Conservation (phyloP, 2,113 vertebrate species). For the Anhinga anhinga region DNA sequence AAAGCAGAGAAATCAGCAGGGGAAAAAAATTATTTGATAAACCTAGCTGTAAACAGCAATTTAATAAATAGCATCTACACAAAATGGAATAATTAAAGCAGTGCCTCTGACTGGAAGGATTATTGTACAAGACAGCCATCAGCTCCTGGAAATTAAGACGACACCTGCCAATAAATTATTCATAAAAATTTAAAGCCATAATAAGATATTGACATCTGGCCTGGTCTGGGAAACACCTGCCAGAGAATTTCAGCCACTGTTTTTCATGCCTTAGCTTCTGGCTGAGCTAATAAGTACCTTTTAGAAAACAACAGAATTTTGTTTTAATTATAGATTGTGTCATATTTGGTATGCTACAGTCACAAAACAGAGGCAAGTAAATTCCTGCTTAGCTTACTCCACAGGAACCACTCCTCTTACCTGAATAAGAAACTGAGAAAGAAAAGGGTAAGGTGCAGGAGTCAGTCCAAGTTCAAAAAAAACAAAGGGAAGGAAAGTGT, state of each 20-base stretch:
- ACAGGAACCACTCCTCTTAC: neutral
- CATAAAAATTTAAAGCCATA: neutral
- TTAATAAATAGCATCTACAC: neutral
- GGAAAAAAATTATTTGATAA: neutral
- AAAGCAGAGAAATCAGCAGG: neutral
- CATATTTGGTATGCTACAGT: neutral
- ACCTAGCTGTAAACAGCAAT: neutral
- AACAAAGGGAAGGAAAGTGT: neutral
- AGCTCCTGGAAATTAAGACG: neutral
- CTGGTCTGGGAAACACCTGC: neutral
- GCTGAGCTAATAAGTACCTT: neutral
- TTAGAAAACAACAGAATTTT: neutral
- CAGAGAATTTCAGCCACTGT: neutral
- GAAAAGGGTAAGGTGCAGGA: neutral
- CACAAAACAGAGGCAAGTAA: neutral
- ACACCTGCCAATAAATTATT: neutral
- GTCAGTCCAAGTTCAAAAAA: neutral
- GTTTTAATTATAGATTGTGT: neutral
- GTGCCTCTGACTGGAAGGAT: neutral
- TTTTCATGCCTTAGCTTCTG: neutral
- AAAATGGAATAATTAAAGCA: neutral
- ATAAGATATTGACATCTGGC: neutral
- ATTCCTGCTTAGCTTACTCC: neutral
- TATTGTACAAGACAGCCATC: neutral
- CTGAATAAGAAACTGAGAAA: neutral